A percentile compares a stretch with the other conserved stretches of the same genome.
Conservation (phyloP, 92 coral and sea anemone genomes). For the Palythoa caribaeorum region DNA sequence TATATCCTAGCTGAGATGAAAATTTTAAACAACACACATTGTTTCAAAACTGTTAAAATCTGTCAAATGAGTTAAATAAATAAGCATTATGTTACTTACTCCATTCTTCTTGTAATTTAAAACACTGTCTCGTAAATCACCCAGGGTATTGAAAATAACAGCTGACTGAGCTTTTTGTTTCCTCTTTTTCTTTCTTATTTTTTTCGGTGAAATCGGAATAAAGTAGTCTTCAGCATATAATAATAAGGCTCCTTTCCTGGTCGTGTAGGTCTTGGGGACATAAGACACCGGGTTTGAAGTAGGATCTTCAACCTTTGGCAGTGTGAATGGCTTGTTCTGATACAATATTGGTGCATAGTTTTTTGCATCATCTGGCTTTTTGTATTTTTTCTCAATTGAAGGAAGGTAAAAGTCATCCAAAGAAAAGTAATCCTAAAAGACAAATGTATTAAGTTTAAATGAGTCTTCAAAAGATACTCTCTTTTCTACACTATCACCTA, state of each 20-base stretch:
- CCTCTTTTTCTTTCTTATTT: constrained; percentile 73
- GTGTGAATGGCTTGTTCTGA: constrained; percentile 72
- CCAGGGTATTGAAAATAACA: constrained; percentile 76
- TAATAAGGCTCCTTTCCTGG: constrained; percentile 92
- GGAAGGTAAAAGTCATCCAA: constrained; percentile 77
- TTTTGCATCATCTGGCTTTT: constrained; percentile 16
- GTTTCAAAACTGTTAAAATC: neutral
- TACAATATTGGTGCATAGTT: constrained; percentile 48
- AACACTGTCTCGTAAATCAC: constrained; percentile 82
- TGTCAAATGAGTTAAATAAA: too few relatives aligned
- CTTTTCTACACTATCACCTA: neutral
- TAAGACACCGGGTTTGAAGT: constrained; percentile 18
- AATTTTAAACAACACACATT: too few relatives aligned
- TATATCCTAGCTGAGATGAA: too few relatives aligned
- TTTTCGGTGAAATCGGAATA: constrained; percentile 90
- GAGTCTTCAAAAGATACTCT: neutral
- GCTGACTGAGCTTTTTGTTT: constrained; percentile 71
- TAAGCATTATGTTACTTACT: constrained; percentile 53
- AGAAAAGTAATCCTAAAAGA: constrained; percentile 73
- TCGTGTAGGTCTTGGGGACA: constrained; percentile 88
- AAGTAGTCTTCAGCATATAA: constrained; percentile 91
- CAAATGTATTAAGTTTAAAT: neutral
- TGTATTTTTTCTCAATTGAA: constrained; percentile 64
- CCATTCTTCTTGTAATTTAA: constrained; percentile 94
- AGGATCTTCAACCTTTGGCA: constrained; percentile 69